Base-by-base conservation (phyloP, 2,888 invertebrate genomes). In the Lacanobia oleracea region DNA sequence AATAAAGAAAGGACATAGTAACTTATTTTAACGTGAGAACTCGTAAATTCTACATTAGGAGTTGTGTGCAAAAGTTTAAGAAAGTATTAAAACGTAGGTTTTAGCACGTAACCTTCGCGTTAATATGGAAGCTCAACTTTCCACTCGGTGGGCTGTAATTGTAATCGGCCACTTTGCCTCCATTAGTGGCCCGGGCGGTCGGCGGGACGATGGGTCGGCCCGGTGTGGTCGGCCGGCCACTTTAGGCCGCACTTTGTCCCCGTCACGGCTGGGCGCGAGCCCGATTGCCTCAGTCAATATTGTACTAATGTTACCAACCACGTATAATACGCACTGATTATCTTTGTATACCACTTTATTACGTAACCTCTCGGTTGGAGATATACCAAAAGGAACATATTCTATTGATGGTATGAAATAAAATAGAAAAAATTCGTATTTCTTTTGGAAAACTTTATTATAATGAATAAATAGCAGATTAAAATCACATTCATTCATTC, bases 111-210 rank as follows among this genome's bases (percentile, higher is more conserved):
- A 60, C 85, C 75, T 66, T 71, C 68, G 61, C 83, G 81, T 80
- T 84, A 84, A 88, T 86, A 87, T 89, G 85, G 90, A 91, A 90
- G 89, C 89, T 88, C 86, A 91, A 91, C 90, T 92, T 92, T 91
- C 91, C 91, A 91, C 91, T 92, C 87, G 88, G 86, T 88, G 87
- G 86, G 77, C 85, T 83, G 89, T 91, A 92, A 92, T 91, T 92
- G 92, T 93, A 92, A 94, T 92, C 90, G 91, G 89, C 91, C 92
- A 92, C 92, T 93, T 92, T 89, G 88, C 92, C 86, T 92, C 92
- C 91, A 93, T 93, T 93, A 93, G 90, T 76, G 81, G 65, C 77
- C 81, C 57, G 27, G 45, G 57, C 40, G 69, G 62, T 84, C 77
- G 82, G 77, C 74, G 63, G 77, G 71, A 84, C 72, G 83, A 75